phyloP scores from a whole-genome alignment of 2,113 vertebrate species.

The Corythornis cristatus region DNA sequence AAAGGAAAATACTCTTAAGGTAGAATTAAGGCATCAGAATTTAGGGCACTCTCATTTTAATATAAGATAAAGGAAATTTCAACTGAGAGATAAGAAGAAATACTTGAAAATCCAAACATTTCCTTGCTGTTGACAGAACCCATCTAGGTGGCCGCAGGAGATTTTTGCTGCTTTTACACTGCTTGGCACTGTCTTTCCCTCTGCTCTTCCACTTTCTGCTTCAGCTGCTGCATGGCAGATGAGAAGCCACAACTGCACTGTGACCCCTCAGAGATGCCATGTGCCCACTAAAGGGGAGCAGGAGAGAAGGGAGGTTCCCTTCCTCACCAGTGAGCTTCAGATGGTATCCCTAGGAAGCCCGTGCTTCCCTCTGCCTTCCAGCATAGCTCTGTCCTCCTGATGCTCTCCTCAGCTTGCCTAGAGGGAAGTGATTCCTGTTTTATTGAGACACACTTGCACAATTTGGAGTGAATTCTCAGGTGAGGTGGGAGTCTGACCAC shows the following conservation, averaged over 20 bases:
- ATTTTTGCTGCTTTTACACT: neutral
- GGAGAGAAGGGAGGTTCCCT: neutral
- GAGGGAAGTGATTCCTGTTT: neutral
- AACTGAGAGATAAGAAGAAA: neutral
- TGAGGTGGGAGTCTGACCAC: neutral
- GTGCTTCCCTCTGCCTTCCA: neutral
- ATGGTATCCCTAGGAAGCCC: neutral
- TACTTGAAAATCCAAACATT: neutral
- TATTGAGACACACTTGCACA: neutral
- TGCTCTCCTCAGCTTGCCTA: neutral
- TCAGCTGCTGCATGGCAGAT: fast-evolving
- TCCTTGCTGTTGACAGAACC: neutral
- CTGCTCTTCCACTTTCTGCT: neutral
- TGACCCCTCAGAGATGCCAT: neutral
- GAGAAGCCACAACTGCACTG: fast-evolving
- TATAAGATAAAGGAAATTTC: neutral
- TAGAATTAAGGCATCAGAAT: neutral
- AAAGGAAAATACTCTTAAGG: constrained; percentile 14
- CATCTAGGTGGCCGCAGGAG: fast-evolving
- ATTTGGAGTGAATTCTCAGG: neutral
- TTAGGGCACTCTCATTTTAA: neutral
- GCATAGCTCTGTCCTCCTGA: neutral
- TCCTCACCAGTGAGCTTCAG: neutral
- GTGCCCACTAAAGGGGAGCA: neutral
- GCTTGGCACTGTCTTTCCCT: neutral